Evolutionary conservation across 2,888 invertebrate species (phyloP), one percentile per base, ranked within the genome.

Genomic region (Acronicta aceris): DNA sequence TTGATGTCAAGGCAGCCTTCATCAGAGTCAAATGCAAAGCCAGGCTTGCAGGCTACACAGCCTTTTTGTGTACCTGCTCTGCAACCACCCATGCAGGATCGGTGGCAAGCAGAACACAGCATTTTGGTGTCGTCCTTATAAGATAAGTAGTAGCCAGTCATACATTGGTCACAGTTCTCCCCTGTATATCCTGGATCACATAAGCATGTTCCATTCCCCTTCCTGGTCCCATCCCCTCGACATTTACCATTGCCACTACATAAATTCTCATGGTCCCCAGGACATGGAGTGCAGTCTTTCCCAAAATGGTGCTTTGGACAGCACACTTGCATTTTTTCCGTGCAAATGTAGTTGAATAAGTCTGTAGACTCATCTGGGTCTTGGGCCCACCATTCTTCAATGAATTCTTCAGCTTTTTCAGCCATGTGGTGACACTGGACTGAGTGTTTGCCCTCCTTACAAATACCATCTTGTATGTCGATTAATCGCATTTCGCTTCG

Each of bases 381-480:
- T 71, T 92, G 89, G 41, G 96, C 96, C 97, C 98, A 99, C 98
- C 98, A 99, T 38, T 97, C 96, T 88, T 99, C 99, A 50, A 99
- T 94, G 6, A 95, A 90, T 67, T 96, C 95, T 85, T 99, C 99
- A 74, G 97, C 95, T 74, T 98, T 97, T 85, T 98, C 98, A 42
- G 98, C 96, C 79, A 98, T 92, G n/a, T 95, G 92, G 81, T 98
- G 97, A 84, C 99, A 99, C 90, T 98, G 96, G 42, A 96, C 95
- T 75, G 96, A 96, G 38, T 97, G 96, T 71, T 96, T 96, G 47
- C 93, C 95, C 65, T 98, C 98, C 15, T 95, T 95, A 87, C 99
- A 99, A 8, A 99, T 91, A 21, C 96, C 95, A 82, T 99, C 99
- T 89, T 98, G 97, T 55, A 99, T 98, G 89, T 99, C 99, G 13